Base-by-base conservation (phyloP, 1,140 invertebrate species). In the Pseudomyrmex sp. region DNA sequence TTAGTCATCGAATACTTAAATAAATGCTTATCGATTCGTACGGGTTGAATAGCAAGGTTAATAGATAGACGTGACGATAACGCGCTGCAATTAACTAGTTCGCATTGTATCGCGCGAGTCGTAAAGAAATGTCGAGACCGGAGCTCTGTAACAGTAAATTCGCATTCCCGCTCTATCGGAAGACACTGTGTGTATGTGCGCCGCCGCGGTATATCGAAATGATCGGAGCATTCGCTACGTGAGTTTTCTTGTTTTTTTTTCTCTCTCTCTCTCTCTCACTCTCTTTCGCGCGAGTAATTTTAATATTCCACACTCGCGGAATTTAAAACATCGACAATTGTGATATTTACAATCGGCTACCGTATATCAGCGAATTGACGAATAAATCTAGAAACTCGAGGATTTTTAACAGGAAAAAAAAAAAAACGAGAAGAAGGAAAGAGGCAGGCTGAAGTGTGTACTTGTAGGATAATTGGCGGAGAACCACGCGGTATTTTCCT, bases 381-480 rank as follows among this genome's bases (percentile, higher is more conserved):
- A 93, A 93, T 93, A 93, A 92, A 92, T 92, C 89, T 89, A 85
- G 72, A 72, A 77, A 72, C 59, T 77, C 13, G 46, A 75, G 65
- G 83, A 85, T 85, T 90, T 84, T 66, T 44, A 23, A 83, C 73
- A 82, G 70, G 82, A 76, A 82, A 66, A 26, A 58, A 9, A 85
- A 83, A 75, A 68, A 70, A 63, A 66, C 76, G 52, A 75, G 50
- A 35, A 23, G 66, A 69, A 84, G 61, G 82, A 83, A 59, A 70
- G 69, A 76, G 84, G 58, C 56, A 72, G 52, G 85, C 58, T 84
- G 80, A 84, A 91, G 85, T 82, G 85, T 76, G 62, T 68, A 83
- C 85, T 82, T 77, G 86, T 79, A 58, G 80, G 91, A 91, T 92
- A 92, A 92, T 92, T 92, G 90, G 88, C 91, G 76, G 85, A 89